Base-by-base conservation (phyloP, 2,888 invertebrate species). In the Xanthostigma xanthostigma region DNA sequence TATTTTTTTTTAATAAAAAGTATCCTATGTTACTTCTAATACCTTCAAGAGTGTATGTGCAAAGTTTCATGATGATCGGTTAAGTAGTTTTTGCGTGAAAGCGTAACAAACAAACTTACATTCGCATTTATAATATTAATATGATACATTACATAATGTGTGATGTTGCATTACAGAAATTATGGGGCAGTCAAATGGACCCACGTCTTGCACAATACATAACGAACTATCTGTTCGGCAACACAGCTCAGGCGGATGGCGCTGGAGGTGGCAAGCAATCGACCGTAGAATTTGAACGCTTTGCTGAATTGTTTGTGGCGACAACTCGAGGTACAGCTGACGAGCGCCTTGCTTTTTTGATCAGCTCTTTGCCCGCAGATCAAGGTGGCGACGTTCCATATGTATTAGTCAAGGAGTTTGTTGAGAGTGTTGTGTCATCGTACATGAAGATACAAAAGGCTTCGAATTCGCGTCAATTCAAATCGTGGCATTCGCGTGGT, bases 341-440 rank as follows among this genome's bases (percentile, higher is more conserved):
- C 53, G 79, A 81, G 58, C 71, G 78, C 54, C 64, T 79, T 57
- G 67, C 69, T 56, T 72, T 76, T 9, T 66, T 74, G 1, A 69
- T 77, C 57, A 72, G 72, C 54, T 75, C 78, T 46, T 62, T 80
- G 12, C 74, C 72, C 53, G 67, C 63, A 43, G 67, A 63, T 44
- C 75, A 74, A 50, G 65, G 64, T 33, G 66, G 66, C 8, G 76
- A 78, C 55, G 62, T 79, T 48, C 74, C 78, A 2, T 78, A 76
- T 59, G 75, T 74, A 57, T 64, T 79, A 45, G 64, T 79, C 10
- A 76, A 76, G 69, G 79, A 80, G 76, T 86, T 84, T 61, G 79
- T 85, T 53, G 82, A 84, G 62, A 80, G 82, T 53, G 78, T 85
- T 58, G 79, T 84, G 0, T 81, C 81, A 35, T 84, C 84, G 0